A percentile compares a stretch with the other conserved stretches of the same genome.
These are phyloP conservation scores for Varecia variegata DNA, from an alignment of 2,797 vertebrate genomes.

Conservation along the genomic window DNA sequence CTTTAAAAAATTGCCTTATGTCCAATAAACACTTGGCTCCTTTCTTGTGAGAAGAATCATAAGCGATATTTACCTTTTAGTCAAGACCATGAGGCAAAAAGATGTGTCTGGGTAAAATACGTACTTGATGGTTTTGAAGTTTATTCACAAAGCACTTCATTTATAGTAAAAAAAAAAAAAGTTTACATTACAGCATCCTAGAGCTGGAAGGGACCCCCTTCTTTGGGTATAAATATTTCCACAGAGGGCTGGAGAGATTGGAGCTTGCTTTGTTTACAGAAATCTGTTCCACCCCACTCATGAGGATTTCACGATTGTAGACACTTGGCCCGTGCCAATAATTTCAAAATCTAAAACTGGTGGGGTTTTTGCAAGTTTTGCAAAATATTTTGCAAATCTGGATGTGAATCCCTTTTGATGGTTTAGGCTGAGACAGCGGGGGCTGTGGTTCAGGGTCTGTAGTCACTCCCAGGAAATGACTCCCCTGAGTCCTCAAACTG, in stretches of 20 bases:
- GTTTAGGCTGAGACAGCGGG: background rate
- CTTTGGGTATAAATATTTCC: conserved; percentile 15
- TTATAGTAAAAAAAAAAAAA: background rate
- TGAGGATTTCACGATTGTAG: background rate
- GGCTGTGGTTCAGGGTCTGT: fast-evolving
- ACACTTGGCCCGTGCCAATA: background rate
- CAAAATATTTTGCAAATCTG: background rate
- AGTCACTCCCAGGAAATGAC: background rate
- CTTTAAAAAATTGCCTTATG: background rate
- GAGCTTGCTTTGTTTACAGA: conserved; percentile 43
- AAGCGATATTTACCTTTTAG: background rate
- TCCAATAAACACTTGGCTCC: background rate
- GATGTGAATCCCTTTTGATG: background rate
- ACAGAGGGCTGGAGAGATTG: background rate
- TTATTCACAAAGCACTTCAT: background rate
- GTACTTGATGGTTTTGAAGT: background rate
- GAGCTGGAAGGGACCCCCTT: background rate
- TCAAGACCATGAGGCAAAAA: background rate
- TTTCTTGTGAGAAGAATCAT: background rate
- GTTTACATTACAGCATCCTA: background rate
- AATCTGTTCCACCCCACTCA: background rate
- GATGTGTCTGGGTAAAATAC: background rate
- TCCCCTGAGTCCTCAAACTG: background rate
- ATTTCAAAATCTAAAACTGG: conserved; percentile 46
- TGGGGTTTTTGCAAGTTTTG: conserved; percentile 24